Evolutionary conservation across 2,888 invertebrate genomes (phyloP).

Genomic region (Coronaproctus castanopsis): DNA sequence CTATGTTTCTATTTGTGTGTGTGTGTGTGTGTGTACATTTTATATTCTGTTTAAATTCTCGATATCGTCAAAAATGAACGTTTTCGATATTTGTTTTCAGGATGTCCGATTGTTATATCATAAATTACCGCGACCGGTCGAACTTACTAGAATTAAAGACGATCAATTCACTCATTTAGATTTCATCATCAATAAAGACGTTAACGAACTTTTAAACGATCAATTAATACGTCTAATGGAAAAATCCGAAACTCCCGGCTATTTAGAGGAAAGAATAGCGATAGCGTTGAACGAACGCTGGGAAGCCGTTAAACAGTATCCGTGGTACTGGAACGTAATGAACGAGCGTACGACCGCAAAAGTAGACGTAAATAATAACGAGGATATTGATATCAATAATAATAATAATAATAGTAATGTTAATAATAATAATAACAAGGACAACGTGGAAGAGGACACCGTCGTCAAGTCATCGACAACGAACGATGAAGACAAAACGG

Average conservation of each 20-base stretch:
- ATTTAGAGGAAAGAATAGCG: background rate
- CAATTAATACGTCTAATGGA: background rate
- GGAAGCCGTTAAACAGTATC: background rate
- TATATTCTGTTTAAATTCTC: no score
- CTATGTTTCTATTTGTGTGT: no score
- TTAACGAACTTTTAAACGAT: background rate
- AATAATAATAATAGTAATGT: background rate
- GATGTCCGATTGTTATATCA: constrained; percentile 37
- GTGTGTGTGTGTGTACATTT: no score
- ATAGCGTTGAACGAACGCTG: background rate
- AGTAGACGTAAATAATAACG: no score
- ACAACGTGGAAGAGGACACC: background rate
- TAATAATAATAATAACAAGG: background rate
- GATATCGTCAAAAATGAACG: no score
- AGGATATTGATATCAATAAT: no score
- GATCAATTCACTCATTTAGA: constrained; percentile 50
- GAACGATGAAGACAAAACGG: background rate
- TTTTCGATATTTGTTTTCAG: constrained; percentile 25
- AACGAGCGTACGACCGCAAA: no score
- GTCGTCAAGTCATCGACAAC: no score
- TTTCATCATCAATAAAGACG: constrained; percentile 26
- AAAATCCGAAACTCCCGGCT: background rate
- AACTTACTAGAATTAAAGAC: constrained; percentile 32
- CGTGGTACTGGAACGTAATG: background rate
- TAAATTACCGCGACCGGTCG: constrained; percentile 33